Conservation (phyloP, 1,140 invertebrate species). For the Drosophila teissieri region DNA sequence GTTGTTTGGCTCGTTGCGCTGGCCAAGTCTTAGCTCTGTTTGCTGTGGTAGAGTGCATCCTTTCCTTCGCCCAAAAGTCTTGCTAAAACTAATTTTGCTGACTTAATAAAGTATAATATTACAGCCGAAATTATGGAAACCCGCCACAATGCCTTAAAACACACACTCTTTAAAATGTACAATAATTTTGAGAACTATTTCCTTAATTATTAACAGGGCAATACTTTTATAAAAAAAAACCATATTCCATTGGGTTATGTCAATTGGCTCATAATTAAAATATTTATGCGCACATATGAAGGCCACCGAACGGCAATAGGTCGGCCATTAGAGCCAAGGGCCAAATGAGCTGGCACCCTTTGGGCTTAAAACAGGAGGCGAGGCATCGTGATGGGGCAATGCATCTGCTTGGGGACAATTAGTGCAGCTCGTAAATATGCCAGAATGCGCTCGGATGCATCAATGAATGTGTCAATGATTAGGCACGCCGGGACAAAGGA, state of each 20-base stretch:
- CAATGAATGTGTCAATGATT: conserved; percentile 82
- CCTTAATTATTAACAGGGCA: too few species aligned
- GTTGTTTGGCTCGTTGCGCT: conserved; percentile 26
- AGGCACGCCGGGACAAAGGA: conserved; percentile 47
- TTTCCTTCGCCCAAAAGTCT: conserved; percentile 5
- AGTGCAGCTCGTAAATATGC: conserved; percentile 67
- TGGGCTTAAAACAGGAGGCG: background rate
- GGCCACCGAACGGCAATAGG: background rate
- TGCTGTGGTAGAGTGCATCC: conserved; percentile 17
- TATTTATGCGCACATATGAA: too few species aligned
- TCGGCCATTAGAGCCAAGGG: background rate
- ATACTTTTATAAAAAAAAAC: too few species aligned
- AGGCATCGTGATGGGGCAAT: background rate
- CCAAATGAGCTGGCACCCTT: conserved; percentile 2
- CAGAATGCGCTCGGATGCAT: conserved; percentile 60
- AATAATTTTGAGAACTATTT: background rate
- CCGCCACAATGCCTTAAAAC: too few species aligned
- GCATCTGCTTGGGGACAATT: conserved; percentile 46
- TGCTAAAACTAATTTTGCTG: background rate
- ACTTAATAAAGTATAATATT: background rate
- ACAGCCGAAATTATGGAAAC: too few species aligned
- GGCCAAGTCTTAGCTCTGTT: conserved; percentile 20
- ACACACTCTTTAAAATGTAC: too few species aligned
- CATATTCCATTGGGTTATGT: background rate
- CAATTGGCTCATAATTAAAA: background rate